Evolutionary conservation across 2,888 invertebrate genomes (phyloP).

Genomic region (Zygogramma bicolorata): DNA sequence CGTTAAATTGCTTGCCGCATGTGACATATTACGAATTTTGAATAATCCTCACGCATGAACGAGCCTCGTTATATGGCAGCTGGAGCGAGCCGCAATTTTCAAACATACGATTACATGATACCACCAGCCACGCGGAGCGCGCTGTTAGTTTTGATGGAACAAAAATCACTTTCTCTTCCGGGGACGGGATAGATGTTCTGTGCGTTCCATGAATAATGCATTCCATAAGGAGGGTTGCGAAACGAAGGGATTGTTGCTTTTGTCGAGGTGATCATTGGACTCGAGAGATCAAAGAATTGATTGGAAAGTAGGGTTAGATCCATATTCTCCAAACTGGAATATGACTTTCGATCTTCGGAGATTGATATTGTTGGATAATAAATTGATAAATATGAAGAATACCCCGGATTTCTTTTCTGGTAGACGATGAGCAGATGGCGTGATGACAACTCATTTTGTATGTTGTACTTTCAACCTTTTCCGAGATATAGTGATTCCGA

Average conservation of each 20-base stretch:
- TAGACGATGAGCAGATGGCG: no score
- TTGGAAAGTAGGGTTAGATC: no score
- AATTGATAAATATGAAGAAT: no score
- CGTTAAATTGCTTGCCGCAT: constrained; percentile 55
- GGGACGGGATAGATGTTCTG: background rate
- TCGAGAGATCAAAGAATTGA: no score
- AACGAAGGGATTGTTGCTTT: background rate
- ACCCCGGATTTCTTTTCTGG: no score
- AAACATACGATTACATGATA: constrained; percentile 18
- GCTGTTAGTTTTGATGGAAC: constrained; percentile 16
- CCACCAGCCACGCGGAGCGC: background rate
- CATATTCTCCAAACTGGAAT: no score
- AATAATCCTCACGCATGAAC: constrained; percentile 56
- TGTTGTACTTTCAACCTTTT: no score
- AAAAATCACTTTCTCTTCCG: constrained; percentile 13
- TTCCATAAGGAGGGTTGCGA: background rate
- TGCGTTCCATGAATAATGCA: background rate
- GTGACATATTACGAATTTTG: constrained; percentile 58
- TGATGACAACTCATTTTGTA: no score
- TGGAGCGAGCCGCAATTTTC: constrained; percentile 21
- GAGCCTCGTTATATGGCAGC: constrained; percentile 43
- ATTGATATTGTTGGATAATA: no score
- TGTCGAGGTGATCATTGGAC: background rate
- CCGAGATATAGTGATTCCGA: no score
- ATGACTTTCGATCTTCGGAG: no score